Base-by-base conservation (phyloP, 2,113 vertebrate species). In the Balaenoptera acutorostrata region DNA sequence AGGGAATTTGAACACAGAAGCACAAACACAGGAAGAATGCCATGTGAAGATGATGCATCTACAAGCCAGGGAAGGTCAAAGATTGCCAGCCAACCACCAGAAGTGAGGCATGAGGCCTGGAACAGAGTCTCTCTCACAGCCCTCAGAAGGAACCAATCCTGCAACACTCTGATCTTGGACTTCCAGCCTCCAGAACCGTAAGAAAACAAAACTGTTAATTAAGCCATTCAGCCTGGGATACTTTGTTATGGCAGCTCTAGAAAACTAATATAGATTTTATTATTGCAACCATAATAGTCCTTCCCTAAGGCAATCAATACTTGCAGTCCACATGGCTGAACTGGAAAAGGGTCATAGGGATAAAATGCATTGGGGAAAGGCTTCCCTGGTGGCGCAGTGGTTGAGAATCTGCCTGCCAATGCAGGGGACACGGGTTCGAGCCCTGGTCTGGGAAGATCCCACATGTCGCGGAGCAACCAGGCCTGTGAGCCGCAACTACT, bases 251-350 rank as follows among this genome's bases (percentile, higher is more conserved):
- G 27, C 44, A 69, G n/a, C 23, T 6, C 81, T 94, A 64, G 61
- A 8, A 95, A 92, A 92, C 69, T 92, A 75, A 75, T 63, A 91
- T 2, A 81, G 44, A 75, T 75, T 94, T 83, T 71, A 85, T 66
- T 72, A 57, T 15, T 68, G 33, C 41, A 88, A 93, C 55, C 41
- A 78, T 61, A 61, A 81, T 80, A 88, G 72, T 85, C 84, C 83
- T 78, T 57, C 57, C 44, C 18, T 61, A 52, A 92, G 6, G 49
- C 39, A 90, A 90, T 20, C 68, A 86, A 57, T 63, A 81, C 33
- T 85, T 91, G 61, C 39, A 88, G 44, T 46, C n/a, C 23, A 86
- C 57, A 39, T 64, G 20, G 68, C 46, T 93, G 36, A 97, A 87
- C 0, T 80, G 31, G 9, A 55, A 63, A 82, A 88, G 52, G 6